phyloP scores from a whole-genome alignment of 2,113 vertebrate genomes.

The Thermophis baileyi region DNA sequence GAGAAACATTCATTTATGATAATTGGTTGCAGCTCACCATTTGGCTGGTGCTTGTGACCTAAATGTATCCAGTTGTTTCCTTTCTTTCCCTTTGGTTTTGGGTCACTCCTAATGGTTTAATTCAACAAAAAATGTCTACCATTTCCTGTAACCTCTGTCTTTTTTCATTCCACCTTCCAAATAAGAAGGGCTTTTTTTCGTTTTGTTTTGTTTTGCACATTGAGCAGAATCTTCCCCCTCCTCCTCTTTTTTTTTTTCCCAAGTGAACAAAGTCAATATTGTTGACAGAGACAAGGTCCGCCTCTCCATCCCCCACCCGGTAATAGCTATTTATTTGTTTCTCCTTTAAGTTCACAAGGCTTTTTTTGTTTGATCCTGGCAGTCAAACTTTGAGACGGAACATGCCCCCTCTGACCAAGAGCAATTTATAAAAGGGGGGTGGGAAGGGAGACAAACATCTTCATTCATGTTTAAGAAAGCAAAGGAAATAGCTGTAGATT shows the following conservation, averaged over 20 bases:
- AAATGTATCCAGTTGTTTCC: conserved; percentile 88
- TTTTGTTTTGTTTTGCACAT: conserved; percentile 62
- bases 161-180: conserved; percentile 88
- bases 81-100: conserved; percentile 81
- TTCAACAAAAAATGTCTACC: conserved; percentile 94
- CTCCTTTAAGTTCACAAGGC: conserved; percentile 75
- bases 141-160: conserved; percentile 96
- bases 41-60: conserved; percentile 84
- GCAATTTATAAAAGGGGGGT: conserved; percentile 73
- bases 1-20: conserved; percentile 87
- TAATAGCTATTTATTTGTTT: conserved; percentile 80
- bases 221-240: conserved; percentile 59
- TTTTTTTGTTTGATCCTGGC: conserved; percentile 76
- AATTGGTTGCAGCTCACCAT: conserved; percentile 88
- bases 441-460: conserved; percentile 69
- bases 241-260: neutral
- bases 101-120: conserved; percentile 95
- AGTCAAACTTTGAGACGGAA: conserved; percentile 80
- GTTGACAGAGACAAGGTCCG: conserved; percentile 77
- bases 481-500: conserved; percentile 75
- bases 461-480: conserved; percentile 75
- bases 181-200: conserved; percentile 66
- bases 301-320: conserved; percentile 55
- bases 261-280: conserved; percentile 83
- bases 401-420: conserved; percentile 84